These are phyloP conservation scores for Pecten maximus DNA, from an alignment of 2,888 invertebrate genomes.

Conservation along the genomic window DNA sequence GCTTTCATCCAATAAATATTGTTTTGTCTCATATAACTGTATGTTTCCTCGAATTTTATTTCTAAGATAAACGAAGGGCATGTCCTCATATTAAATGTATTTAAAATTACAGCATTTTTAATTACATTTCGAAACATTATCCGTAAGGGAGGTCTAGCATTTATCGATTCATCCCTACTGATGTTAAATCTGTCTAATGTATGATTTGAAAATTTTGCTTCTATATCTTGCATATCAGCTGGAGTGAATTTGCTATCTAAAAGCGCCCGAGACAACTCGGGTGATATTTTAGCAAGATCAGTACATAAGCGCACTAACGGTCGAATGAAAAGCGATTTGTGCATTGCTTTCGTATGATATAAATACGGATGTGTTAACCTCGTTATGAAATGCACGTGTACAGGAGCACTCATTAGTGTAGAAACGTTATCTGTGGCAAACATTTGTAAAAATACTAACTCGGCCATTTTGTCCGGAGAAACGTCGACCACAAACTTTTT, in stretches of 20 bases:
- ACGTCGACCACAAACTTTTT: not conserved
- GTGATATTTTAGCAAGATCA: not conserved
- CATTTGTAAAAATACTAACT: not conserved
- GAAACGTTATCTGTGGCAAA: not conserved
- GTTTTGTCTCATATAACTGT: too few species aligned
- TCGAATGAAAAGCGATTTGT: not conserved
- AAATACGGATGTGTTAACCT: not conserved
- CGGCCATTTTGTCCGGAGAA: not conserved
- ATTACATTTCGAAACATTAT: too few species aligned
- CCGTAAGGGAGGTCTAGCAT: too few species aligned
- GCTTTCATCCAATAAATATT: not conserved
- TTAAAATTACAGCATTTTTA: too few species aligned
- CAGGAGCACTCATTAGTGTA: not conserved
- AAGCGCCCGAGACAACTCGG: not conserved
- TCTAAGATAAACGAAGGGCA: not conserved
- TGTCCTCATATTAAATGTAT: too few species aligned
- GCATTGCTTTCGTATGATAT: not conserved
- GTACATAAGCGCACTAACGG: not conserved
- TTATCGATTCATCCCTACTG: too few species aligned
- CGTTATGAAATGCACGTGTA: not conserved
- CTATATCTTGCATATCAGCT: not conserved
- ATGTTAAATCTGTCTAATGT: too few species aligned
- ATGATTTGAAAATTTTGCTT: not conserved
- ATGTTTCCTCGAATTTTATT: too few species aligned
- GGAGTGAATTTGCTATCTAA: not conserved